Base-by-base conservation (phyloP, 2,888 invertebrate genomes). In the Chorisops tibialis region DNA sequence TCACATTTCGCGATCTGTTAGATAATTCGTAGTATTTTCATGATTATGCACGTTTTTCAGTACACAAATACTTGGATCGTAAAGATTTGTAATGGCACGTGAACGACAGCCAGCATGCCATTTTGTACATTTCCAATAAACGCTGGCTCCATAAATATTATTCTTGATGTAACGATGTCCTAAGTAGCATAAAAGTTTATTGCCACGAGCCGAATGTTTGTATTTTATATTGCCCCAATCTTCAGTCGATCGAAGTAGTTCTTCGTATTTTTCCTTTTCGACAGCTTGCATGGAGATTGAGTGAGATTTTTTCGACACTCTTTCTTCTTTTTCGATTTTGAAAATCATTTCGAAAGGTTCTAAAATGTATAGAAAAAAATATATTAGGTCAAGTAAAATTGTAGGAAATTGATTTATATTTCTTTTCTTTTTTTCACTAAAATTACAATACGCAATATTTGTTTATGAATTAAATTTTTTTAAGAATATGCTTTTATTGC, bases 71-170 rank as follows among this genome's bases (percentile, higher is more conserved):
- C 71, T 67, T 47, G 72, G 71, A 60, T 73, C 69, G 37, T 67
- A 69, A 14, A 71, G 61, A 35, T 72, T 73, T 1, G 78, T 78
- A 12, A 78, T 79, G 3, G 78, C 73, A 60, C 79, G 70, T 6
- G 76, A 76, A 30, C 74, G 74, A 59, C 79, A 79, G 54, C 73
- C 72, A 35, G 69, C 73, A 64, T 78, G 78, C 79, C 79, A 79
- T 63, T 75, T 77, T 41, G 77, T 72, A 69, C 78, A 79, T 68
- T 79, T 79, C 78, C 78, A 79, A 63, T 79, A 79, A 7, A 75
- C 70, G 64, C 76, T 78, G 4, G 73, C 69, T 54, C 77, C 77
- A 67, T 79, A 77, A 30, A 72, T 69, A 59, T 78, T 78, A 51
- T 79, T 79, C 45, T 74, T 74, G 21, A 79, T 73, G 61, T 76